These are phyloP conservation scores for Rhipidura dahli DNA, from an alignment of 2,113 vertebrate species.

Conservation along the genomic window DNA sequence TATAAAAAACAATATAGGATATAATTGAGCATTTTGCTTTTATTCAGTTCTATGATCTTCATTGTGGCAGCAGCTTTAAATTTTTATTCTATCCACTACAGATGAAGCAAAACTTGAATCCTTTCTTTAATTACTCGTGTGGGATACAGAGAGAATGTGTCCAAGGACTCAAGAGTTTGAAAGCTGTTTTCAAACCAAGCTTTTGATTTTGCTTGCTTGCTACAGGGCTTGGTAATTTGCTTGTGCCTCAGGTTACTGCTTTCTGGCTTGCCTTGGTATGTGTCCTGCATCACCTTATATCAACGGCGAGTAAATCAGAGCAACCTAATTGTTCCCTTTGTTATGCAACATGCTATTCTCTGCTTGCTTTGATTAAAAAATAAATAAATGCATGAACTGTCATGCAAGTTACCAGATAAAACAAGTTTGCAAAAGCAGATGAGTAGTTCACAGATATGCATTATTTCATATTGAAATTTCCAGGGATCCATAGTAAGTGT, in stretches of 20 bases:
- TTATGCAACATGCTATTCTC: conserved; percentile 8
- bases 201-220: not conserved
- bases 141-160: not conserved
- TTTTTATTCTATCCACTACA: not conserved
- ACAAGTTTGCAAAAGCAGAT: not conserved
- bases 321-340: conserved; percentile 50
- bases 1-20: not conserved
- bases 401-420: not conserved
- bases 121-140: not conserved
- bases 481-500: not conserved
- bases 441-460: not conserved
- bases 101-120: not conserved
- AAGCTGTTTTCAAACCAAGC: not conserved
- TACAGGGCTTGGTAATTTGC: not conserved
- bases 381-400: not conserved
- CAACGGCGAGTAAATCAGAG: not conserved
- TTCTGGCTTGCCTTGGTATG: conserved; percentile 16
- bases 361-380: conserved; percentile 6
- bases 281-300: conserved; percentile 48
- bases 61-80: not conserved
- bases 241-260: conserved; percentile 42
- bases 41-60: not conserved
- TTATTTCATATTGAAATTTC: not conserved
- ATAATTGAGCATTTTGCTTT: not conserved
- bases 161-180: not conserved